Conservation (phyloP, 2,113 vertebrate genomes). For the Athene noctua region DNA sequence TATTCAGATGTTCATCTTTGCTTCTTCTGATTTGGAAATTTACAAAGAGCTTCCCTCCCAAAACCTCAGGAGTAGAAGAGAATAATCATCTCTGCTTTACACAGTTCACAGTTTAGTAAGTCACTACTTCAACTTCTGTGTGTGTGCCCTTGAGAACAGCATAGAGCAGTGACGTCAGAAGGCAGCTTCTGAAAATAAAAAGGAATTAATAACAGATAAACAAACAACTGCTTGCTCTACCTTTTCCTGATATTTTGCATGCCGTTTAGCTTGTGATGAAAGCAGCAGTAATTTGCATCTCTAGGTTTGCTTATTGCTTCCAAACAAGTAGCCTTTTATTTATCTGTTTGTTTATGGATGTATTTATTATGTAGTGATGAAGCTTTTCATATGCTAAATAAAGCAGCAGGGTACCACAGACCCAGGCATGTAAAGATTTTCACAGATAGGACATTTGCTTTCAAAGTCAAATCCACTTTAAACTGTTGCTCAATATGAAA, state of each 20-base stretch:
- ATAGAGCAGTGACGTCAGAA: not conserved
- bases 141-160: not conserved
- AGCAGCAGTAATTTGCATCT: conserved; percentile 68
- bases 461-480: conserved; percentile 22
- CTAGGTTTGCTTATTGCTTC: conserved; percentile 55
- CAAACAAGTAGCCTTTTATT: conserved; percentile 39
- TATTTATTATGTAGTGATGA: conserved; percentile 6
- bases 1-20: not conserved
- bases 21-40: not conserved
- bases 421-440: not conserved
- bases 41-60: not conserved
- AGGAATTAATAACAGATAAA: conserved; percentile 17
- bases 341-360: not conserved
- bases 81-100: not conserved
- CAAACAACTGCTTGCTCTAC: conserved; percentile 70
- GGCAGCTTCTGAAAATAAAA: conserved; percentile 14
- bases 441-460: not conserved
- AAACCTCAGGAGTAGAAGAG: not conserved
- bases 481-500: not conserved
- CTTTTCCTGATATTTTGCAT: conserved; percentile 67
- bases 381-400: conserved; percentile 35
- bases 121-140: not conserved
- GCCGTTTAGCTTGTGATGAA: conserved; percentile 59
- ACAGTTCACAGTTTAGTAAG: conserved; percentile 15
- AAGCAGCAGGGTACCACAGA: not conserved